These are phyloP conservation scores for Lycocorax pyrrhopterus DNA, from an alignment of 2,113 vertebrate species.

Conservation along the genomic window DNA sequence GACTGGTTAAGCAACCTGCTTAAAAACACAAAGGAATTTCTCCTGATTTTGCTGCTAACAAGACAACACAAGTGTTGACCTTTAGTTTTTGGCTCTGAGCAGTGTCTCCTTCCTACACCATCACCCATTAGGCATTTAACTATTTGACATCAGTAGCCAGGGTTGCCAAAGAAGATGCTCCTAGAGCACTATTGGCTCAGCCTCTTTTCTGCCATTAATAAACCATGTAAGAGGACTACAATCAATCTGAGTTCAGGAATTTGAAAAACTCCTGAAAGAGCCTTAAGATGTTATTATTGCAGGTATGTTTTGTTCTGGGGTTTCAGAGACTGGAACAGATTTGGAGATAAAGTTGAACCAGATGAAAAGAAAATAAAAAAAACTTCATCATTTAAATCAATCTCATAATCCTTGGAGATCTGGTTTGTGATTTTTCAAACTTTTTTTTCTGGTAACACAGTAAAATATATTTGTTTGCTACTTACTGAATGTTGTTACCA, in stretches of 20 bases:
- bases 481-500: constrained; percentile 35
- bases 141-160: neutral
- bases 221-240: neutral
- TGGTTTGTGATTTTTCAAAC: constrained; percentile 2
- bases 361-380: neutral
- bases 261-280: neutral
- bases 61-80: constrained; percentile 24
- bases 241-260: neutral
- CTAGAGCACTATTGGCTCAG: neutral
- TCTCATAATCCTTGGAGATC: neutral
- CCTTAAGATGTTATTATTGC: neutral
- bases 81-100: constrained; percentile 9
- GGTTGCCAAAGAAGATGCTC: neutral
- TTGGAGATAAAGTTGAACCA: neutral
- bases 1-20: neutral
- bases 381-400: neutral
- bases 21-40: constrained; percentile 1
- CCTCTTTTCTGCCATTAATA: neutral
- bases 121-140: neutral
- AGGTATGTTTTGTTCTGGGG: neutral
- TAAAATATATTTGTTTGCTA: constrained; percentile 23
- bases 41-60: constrained; percentile 12
- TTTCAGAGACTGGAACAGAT: neutral
- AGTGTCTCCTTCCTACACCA: neutral
- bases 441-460: constrained; percentile 2